Base-by-base conservation (phyloP, 2,888 invertebrate species). In the Parochlus steinenii region DNA sequence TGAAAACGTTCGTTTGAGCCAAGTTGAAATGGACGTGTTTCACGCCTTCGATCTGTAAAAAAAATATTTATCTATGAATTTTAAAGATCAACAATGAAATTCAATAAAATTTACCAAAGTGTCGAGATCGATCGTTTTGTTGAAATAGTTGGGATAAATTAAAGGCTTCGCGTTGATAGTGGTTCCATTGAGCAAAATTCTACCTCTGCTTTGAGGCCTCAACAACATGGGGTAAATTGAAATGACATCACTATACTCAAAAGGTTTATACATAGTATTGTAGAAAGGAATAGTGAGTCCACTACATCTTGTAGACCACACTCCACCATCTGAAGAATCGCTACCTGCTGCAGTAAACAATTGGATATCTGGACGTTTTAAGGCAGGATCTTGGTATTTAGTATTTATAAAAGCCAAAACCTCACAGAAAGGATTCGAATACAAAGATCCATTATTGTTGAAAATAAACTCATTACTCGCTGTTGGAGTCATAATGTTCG, bases 321-420 rank as follows among this genome's bases (percentile, higher is more conserved):
- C 68, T 0, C 89, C 86, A 0, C 78, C 82, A 49, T 89, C 87
- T 0, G 86, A 82, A 50, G 79, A 82, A 0, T 83, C 81, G 3
- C 82, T 80, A 6, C 86, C 85, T 2, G 85, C 82, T 26, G 83
- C 71, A 46, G 89, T 85, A 54, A 87, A 87, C 46, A 87, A 78
- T 50, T 89, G 83, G 20, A 89, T 79, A 46, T 90, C 89, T 0
- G 89, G 87, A 53, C 75, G 85, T 50, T 89, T 87, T 2, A 78
- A 69, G 0, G 75, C 66, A 1, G 64, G 69, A 46, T 87, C 87
- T 1, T 70, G 76, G 48, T 77, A 86, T 52, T 82, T 85, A 1
- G 87, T 87, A 43, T 83, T 85, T n/a, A 89, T 79, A 53, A 85
- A 90, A 1, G 77, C 87, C n/a, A 87, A 54, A 0, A 80, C 81